phyloP scores from a whole-genome alignment of 2,797 vertebrate species.

The Phataginus tricuspis region DNA sequence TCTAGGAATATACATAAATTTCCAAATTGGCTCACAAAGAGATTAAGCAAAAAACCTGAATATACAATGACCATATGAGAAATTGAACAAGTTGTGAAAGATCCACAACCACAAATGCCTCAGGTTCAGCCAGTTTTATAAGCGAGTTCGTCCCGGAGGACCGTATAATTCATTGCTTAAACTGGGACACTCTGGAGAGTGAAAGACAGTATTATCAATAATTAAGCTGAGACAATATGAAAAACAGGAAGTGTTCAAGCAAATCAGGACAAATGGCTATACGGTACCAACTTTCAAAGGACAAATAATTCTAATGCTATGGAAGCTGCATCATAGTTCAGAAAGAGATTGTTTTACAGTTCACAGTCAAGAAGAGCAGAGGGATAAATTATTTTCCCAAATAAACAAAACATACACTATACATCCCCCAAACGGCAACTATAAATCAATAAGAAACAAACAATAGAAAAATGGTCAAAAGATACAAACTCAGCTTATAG shows the following conservation, averaged over 20 bases:
- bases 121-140: background rate
- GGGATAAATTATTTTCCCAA: background rate
- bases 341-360: background rate
- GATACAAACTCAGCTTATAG: background rate
- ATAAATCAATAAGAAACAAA: slow-evolving; percentile 12
- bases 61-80: background rate
- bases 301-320: slow-evolving; percentile 1
- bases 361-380: background rate
- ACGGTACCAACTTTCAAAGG: background rate
- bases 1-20: slow-evolving; percentile 29
- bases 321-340: background rate
- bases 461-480: background rate
- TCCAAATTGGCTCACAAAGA: background rate
- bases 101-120: background rate
- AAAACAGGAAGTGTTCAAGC: background rate
- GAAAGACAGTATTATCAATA: slow-evolving; percentile 24
- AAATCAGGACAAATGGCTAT: slow-evolving; percentile 43
- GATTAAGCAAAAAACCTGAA: background rate
- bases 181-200: background rate
- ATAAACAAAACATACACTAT: background rate
- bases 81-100: background rate
- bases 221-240: slow-evolving; percentile 24
- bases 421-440: background rate
- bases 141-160: background rate
- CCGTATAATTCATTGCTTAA: background rate